Evolutionary conservation across 2,113 vertebrate species (phyloP), one percentile per base, ranked within the genome.

Genomic region (Tetraodon nigroviridis): DNA sequence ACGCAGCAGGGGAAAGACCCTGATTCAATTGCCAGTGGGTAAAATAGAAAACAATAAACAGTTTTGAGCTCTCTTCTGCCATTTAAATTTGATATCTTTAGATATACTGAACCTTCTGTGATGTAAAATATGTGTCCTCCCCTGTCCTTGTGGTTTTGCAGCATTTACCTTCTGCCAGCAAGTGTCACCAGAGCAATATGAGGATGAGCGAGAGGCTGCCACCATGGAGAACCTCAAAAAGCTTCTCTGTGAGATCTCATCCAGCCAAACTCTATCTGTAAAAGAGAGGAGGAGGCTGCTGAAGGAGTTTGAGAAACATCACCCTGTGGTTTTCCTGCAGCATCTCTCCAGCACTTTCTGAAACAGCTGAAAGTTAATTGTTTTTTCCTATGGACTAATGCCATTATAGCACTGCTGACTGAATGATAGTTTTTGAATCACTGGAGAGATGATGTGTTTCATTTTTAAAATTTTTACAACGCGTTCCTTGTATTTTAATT

Each of bases 151-250:
- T 14, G 74, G n/a, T 64, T 44, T 70, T 65, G 69, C 81, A 95
- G 93, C 78, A 8, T 93, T 94, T 78, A 87, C 83, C 12, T 94
- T 93, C 89, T 94, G 93, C 76, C 86, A 92, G 75, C 87, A 60
- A n/a, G 83, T 92, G 75, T 87, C 90, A 2, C 1, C 70, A 19
- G 64, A 90, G 68, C 83, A 94, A 64, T 94, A 92, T 19, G 89
- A 92, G 76, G 84, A 89, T 51, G 90, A 91, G 73, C 86, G 89
- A 1, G 83, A 88, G 63, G 81, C 77, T 46, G 87, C 78, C 62
- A 91, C 80, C 24, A 68, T 86, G 53, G 61, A 83, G 1, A 75
- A 87, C 78, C 86, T 95, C 58, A 85, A 90, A 7, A 67, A 85
- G 53, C 84, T 95, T 45, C 72, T 90, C 19, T 61, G 55, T 20